These are phyloP conservation scores for Microctenopoma lineatum DNA, from an alignment of 2,797 vertebrate species.

Conservation along the genomic window DNA sequence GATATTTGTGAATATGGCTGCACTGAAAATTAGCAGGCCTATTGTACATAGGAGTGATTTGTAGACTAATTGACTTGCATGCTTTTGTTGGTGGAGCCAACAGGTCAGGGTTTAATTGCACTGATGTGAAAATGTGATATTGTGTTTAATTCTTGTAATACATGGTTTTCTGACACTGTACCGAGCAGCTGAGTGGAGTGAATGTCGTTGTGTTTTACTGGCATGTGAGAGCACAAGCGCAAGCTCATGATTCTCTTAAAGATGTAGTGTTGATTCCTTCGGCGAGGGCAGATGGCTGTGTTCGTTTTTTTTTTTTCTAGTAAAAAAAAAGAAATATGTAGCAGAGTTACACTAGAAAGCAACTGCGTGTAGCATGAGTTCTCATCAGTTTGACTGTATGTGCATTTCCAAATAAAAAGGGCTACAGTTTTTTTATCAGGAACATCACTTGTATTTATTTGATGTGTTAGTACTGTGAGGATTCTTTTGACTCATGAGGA, in stretches of 20 bases:
- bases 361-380: slow-evolving; percentile 81
- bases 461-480: slow-evolving; percentile 63
- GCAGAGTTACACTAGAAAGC: slow-evolving; percentile 73
- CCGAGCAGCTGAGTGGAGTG: slow-evolving; percentile 68
- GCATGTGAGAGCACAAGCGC: slow-evolving; percentile 74
- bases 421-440: slow-evolving; percentile 80
- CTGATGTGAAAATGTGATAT: slow-evolving; percentile 77
- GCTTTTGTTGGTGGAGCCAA: slow-evolving; percentile 79
- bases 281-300: slow-evolving; percentile 60
- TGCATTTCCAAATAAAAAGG: slow-evolving; percentile 79
- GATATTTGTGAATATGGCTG: slow-evolving; percentile 64
- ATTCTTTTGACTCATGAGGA: slow-evolving; percentile 52
- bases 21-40: slow-evolving; percentile 57
- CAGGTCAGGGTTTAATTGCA: slow-evolving; percentile 83
- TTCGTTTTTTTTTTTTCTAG: slow-evolving; percentile 46
- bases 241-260: slow-evolving; percentile 61
- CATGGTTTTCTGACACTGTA: slow-evolving; percentile 59
- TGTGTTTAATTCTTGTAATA: slow-evolving; percentile 72
- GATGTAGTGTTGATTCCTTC: slow-evolving; percentile 61
- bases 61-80: slow-evolving; percentile 77
- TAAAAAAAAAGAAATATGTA: slow-evolving; percentile 73
- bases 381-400: slow-evolving; percentile 71
- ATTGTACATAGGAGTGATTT: slow-evolving; percentile 74
- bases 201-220: slow-evolving; percentile 69
- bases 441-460: slow-evolving; percentile 70